Evolutionary conservation across 2,113 vertebrate species (phyloP), one percentile per base, ranked within the genome.

Genomic region (Pipa parva): DNA sequence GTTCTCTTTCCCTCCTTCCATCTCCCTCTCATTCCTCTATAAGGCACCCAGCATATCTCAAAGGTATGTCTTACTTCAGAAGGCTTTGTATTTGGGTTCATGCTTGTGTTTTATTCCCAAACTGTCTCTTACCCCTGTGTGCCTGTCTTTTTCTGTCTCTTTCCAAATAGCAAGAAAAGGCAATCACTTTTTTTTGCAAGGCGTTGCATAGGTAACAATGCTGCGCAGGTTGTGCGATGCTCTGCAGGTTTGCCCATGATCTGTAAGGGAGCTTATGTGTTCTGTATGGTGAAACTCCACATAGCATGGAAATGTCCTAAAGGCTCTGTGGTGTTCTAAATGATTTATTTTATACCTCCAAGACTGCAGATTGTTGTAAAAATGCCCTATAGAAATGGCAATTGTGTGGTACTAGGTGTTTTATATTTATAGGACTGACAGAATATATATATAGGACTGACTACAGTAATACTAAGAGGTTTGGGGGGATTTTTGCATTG

Each of bases 21-120:
- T 36, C 64, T n/a, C 45, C 24, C 45, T 59, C 20, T 59, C 33
- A 26, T 68, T 59, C 29, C 29, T 60, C 48, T 22, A 29, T 52
- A 48, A 68, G 56, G n/a, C 59, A 28, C 24, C 28, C 11, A 48
- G 18, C 20, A 29, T 27, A 37, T 37, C 46, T 28, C 27, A 48
- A 25, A 68, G 65, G 65, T 68, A 68, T 51, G 65, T 60, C 46
- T 22, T 18, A 22, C 49, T 21, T 66, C 26, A 26, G 48, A 36
- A 27, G 22, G 26, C 21, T 15, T 55, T 20, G 21, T 49, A 5
- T 57, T 22, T 21, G 7, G 10, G 26, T 10, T 20, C 42, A 29
- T 18, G 21, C n/a, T 5, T 49, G 46, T 50, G 18, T 50, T 12
- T 20, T 25, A 8, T 11, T 4, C 22, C 31, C 7, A 7, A n/a